Base-by-base conservation (phyloP, 2,888 invertebrate species). In the Belgica antarctica region DNA sequence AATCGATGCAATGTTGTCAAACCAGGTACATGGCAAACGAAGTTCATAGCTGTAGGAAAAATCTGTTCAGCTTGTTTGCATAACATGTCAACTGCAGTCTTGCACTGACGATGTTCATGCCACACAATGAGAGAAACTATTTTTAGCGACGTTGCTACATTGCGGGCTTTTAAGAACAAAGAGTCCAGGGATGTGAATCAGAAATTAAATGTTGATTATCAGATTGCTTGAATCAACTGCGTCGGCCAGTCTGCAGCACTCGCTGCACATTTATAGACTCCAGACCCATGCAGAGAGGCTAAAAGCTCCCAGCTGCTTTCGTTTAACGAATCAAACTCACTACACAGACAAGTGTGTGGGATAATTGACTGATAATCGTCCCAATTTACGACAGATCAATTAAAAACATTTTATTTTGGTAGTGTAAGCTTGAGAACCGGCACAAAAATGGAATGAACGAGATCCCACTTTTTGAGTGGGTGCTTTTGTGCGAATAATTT, bases 301-400 rank as follows among this genome's bases (percentile, higher is more conserved):
- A 27, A 59, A 59, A 27, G 59, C 10, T 15, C 27, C 59, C 25
- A 59, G 59, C 59, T 59, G 59, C 2, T 59, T 59, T 59, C 52
- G 22, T 41, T 41, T 2, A 15, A 5, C 41, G 41, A 17, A 52
- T n/a, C 52, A 22, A 59, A 59, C 27, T 24, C 25, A 59, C n/a
- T 59, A 27, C 27, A 8, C 27, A n/a, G 27, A 25, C 22, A 27
- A 12, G 27, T 15, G 4, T 17, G 59, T 59, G 59, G 59, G 59
- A 59, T 59, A 59, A 59, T 59, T 59, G 59, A 24, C 59, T 59
- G 24, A 59, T 59, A 25, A 59, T 25, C 59, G 59, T 2, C 24
- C 22, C 52, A 15, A 52, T n/a, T 52, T 52, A 52, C 12, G 52
- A n/a, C 52, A n/a, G 25, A 59, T 59, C 59, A 59, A 59, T 59